Base-by-base conservation (phyloP, 1,140 invertebrate species). In the Bilobella aurantiaca region DNA sequence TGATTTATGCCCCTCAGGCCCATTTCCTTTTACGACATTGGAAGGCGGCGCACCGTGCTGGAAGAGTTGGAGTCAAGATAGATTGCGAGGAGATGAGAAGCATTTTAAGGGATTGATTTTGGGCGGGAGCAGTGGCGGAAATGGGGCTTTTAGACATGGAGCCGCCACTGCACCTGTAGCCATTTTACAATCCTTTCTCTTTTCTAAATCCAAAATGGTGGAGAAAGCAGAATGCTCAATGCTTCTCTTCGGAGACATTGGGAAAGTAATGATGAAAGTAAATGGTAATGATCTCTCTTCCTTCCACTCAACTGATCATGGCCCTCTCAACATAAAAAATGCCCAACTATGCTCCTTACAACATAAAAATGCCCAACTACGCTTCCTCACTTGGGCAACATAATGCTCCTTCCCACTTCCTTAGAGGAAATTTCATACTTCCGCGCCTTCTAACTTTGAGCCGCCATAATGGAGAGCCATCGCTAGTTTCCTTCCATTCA, bases 251-350 rank as follows among this genome's bases (percentile, higher is more conserved):
- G 34, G 8, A 8, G 8, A 42, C 18, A 18, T 8, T 12, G 34
- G 34, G 18, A 42, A 42, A 42, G 34, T 42, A 42, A 42, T 42
- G 34, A 42, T 42, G 8, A 42, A 18, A 42, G 34, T 42, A 42
- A 42, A 42, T 42, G 34, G 34, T 42, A 42, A 42, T 42, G 34
- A 42, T 18, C 8, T 14, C 57, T 58, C 21, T 21, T 21, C 49
- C 30, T 31, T 59, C 58, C 27, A 57, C 53, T 28, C 27, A 59
- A 28, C 28, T 18, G 32, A 59, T 31, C 29, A 31, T 25, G 30
- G 53, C 27, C 18, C 58, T 28, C 28, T 18, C 16, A 31, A 59
- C 29, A 59, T 28, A 59, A 59, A 59, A 59, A 32, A n/a, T n/a
- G n/a, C n/a, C n/a, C n/a, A n/a, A n/a, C n/a, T n/a, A n/a, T n/a